Base-by-base conservation (phyloP, 2,888 invertebrate genomes). In the Eilema griseolum region DNA sequence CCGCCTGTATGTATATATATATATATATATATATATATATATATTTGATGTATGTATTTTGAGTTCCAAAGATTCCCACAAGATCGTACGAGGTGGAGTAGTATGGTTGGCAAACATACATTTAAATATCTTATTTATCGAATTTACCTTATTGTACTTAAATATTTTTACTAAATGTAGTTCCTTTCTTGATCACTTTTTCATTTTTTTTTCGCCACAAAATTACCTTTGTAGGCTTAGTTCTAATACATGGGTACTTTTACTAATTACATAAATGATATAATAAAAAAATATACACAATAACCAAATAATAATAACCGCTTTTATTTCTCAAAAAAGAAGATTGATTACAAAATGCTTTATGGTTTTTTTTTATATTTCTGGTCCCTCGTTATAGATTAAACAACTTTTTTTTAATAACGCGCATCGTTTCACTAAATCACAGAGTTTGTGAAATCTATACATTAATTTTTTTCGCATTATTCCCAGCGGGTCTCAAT, bases 381-480 rank as follows among this genome's bases (percentile, higher is more conserved):
- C 76, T 78, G 75, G 81, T 83, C 83, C 82, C 75, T 80, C 83
- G 82, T 85, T 84, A 74, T 75, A 88, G 83, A 89, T 89, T 87
- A 86, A 89, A 86, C 79, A 80, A 85, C 88, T 88, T 83, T 89
- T 86, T 85, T 78, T 81, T 80, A 83, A 59, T 88, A 86, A 82
- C 85, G 84, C 86, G 86, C 87, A 82, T 75, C 88, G 85, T 86
- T 86, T 87, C 87, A 86, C 89, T 89, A 91, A 93, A 92, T 92
- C 91, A 92, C 88, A 83, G 87, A 87, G 85, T 86, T 89, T 86
- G 89, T 91, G 89, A 89, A 90, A 89, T 88, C 89, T 91, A 89
- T 90, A 89, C 85, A 83, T 87, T 85, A 79, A 78, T 89, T 90
- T 92, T 90, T 89, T 85, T 65, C 76, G 73, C 70, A 59, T 63